Evolutionary conservation across 2,797 vertebrate species (phyloP), one percentile per base, ranked within the genome.

Genomic region (Artibeus jamaicensis): DNA sequence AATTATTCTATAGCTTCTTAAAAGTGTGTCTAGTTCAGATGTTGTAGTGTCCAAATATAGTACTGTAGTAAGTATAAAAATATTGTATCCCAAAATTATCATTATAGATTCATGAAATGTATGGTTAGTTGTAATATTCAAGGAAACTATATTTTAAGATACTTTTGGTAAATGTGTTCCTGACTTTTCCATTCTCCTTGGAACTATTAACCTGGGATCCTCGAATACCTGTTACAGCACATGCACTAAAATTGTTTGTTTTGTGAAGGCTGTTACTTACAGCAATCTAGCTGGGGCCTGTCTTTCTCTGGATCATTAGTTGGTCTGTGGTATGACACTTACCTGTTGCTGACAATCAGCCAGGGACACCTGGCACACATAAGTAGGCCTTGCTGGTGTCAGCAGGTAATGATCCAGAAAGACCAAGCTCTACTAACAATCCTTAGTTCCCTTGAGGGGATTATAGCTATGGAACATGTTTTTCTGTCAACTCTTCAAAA

Each of bases 171-270:
- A 50, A 84, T 77, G 11, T 68, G 9, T 91, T 82, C 26, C 76
- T 83, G 39, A 93, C 42, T 83, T 96, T 89, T 84, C 46, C 89
- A 8, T 85, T 62, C 37, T 93, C 73, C 32, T n/a, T 70, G 48
- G 44, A 78, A 57, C 29, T 46, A 11, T 42, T 86, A 68, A 97
- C 26, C 46, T 53, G 18, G 79, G n/a, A 39, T 89, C 79, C 73
- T 73, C 46, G 50, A 91, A 74, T 50, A 39, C 29, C 26, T 48
- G 2, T 88, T 37, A 50, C 5, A 83, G 59, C 70, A 29, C 50
- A 32, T 65, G 26, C 39, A 16, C 32, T 86, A 86, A 37, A 71
- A 42, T 70, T 89, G 50, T 92, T 87, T 89, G 57, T 70, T 5
- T 42, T 53, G 32, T 92, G 24, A 59, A 44, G 53, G 48, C 34